phyloP scores from a whole-genome alignment of 2,113 vertebrate species.

The Callionymus lyra region DNA sequence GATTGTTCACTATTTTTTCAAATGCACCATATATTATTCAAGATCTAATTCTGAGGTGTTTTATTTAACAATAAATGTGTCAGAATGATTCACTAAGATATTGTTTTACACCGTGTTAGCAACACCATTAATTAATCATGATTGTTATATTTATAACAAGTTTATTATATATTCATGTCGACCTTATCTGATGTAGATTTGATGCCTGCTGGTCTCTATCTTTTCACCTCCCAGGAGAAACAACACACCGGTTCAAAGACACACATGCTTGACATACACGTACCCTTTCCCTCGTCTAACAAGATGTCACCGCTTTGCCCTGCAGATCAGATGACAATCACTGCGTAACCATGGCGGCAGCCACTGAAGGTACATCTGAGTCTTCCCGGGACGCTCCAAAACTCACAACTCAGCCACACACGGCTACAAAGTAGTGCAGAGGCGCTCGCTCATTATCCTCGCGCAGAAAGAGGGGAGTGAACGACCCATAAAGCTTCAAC shows the following conservation, averaged over 20 bases:
- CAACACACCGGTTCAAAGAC: conserved; percentile 57
- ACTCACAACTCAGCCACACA: conserved; percentile 43
- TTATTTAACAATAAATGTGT: too few relatives aligned
- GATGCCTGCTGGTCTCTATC: conserved; percentile 45
- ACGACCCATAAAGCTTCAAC: conserved; percentile 56
- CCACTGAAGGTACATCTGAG: conserved; percentile 50
- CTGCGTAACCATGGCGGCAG: conserved; percentile 37
- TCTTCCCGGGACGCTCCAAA: conserved; percentile 45
- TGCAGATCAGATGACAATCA: conserved; percentile 59
- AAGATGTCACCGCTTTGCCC: conserved; percentile 50
- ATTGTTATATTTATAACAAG: too few relatives aligned
- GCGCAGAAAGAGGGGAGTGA: conserved; percentile 40
- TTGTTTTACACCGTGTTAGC: too few relatives aligned
- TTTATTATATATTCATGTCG: too few relatives aligned
- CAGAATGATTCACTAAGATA: too few relatives aligned
- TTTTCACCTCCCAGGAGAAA: conserved; percentile 30
- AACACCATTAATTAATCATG: too few relatives aligned
- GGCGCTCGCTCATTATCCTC: conserved; percentile 57
- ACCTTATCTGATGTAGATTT: conserved; percentile 3
- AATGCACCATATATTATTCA: too few relatives aligned
- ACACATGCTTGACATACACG: conserved; percentile 30
- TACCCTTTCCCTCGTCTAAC: conserved; percentile 41
- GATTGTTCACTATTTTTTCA: too few relatives aligned
- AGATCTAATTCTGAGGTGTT: too few relatives aligned
- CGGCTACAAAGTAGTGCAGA: conserved; percentile 56